phyloP scores from a whole-genome alignment of 2,113 vertebrate genomes.

The Ptychochromis oligacanthus region DNA sequence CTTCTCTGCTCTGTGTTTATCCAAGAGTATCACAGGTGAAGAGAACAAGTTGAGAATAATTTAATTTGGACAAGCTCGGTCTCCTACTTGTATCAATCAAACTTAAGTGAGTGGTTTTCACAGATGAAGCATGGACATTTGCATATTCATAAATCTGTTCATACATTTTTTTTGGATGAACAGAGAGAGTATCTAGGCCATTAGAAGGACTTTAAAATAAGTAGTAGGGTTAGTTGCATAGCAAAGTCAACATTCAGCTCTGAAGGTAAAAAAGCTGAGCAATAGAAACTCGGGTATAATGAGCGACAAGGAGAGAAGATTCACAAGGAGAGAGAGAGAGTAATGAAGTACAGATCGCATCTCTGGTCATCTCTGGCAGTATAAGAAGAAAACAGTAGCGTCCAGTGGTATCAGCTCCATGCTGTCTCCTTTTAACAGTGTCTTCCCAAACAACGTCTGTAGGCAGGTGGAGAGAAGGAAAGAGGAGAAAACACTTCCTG shows the following conservation, averaged over 20 bases:
- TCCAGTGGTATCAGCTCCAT: not conserved
- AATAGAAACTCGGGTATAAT: constrained; percentile 2
- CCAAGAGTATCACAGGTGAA: too few relatives aligned
- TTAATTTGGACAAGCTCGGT: too few relatives aligned
- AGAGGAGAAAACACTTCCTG: constrained; percentile 43
- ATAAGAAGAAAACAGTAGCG: not conserved
- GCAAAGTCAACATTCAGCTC: not conserved
- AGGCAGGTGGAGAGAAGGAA: constrained; percentile 16
- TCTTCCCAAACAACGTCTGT: constrained; percentile 40
- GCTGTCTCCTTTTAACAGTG: constrained; percentile 33
- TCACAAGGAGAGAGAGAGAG: not conserved
- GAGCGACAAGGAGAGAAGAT: not conserved
- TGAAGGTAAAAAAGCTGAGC: not conserved
- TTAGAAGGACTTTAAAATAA: not conserved
- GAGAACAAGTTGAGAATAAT: too few relatives aligned
- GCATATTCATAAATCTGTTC: not conserved
- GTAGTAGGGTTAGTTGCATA: not conserved
- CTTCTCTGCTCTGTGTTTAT: too few relatives aligned
- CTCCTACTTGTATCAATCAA: too few relatives aligned
- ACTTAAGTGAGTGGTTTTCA: not conserved
- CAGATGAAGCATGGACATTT: not conserved
- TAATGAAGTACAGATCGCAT: constrained; percentile 6
- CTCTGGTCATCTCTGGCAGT: not conserved
- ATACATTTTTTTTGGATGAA: not conserved
- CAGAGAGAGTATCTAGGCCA: fast-evolving